Evolutionary conservation across 92 coral and sea anemone species (phyloP), one percentile per base, ranked within the genome.

Genomic region (Palythoa caribaeorum): DNA sequence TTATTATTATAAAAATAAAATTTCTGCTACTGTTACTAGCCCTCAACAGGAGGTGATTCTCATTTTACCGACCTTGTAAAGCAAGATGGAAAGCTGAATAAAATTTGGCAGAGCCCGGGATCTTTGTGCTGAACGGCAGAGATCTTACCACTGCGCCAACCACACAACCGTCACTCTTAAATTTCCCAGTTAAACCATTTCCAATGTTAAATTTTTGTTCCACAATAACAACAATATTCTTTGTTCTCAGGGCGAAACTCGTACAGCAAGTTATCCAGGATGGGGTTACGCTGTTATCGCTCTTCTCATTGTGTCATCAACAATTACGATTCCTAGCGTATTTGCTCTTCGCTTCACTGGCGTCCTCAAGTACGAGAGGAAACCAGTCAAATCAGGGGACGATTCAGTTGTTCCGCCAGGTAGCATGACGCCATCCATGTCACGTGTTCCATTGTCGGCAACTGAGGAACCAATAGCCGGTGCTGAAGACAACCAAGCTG

Each of bases 271-370:
- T 0, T 96, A 89, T 80, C 98, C 98, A 5, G 92, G 88, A 17
- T 96, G 98, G 98, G 98, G 98, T 21, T 87, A 84, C 83, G 96
- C 84, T 0, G 75, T 92, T 54, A 94, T 94, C 52, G 92, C 92
- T 1, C 35, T 96, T 14, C 94, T 96, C 65, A 88, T 94, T 47
- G 55, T 75, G 3, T 68, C 91, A 0, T 93, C 96, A 1, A 73
- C 95, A 9, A 73, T 93, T 57, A 91, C 87, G 87, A 90, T 96
- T 21, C 98, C 98, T 19, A 73, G 72, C 1, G 71, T 96, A 17
- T 90, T 93, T 2, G 6, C 93, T 35, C 92, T 96, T 59, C 94
- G 98, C 55, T 92, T 62, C 87, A 87, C 79, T 84, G 94, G 97
- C 72, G 72, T 96, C 55, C 73, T 92, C 38, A 86, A 88, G 85